Evolutionary conservation across 2,797 vertebrate genomes (phyloP).

Genomic region (Discoglossus pictus): DNA sequence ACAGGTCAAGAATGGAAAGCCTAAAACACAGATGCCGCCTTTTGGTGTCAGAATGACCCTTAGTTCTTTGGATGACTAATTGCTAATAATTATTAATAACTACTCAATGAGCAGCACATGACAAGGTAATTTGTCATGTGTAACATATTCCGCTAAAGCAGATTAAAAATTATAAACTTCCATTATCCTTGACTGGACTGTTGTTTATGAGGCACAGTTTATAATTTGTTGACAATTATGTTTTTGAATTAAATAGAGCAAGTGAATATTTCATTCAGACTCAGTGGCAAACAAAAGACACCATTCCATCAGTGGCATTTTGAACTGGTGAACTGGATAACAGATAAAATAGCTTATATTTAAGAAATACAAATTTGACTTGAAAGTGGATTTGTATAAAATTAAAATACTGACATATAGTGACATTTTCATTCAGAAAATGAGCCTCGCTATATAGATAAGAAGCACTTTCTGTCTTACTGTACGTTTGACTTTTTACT

Average conservation of each 20-base stretch:
- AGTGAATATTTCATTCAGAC: background rate
- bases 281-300: background rate
- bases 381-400: too few relatives aligned
- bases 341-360: slow-evolving; percentile 7
- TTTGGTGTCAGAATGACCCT: slow-evolving; percentile 20
- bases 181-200: slow-evolving; percentile 19
- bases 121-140: slow-evolving; percentile 43
- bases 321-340: background rate
- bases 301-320: background rate
- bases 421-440: too few relatives aligned
- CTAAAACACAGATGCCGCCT: slow-evolving; percentile 21
- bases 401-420: too few relatives aligned
- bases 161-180: slow-evolving; percentile 28
- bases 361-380: slow-evolving; percentile 2
- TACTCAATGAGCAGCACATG: slow-evolving; percentile 31
- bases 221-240: slow-evolving; percentile 30
- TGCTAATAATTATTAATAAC: slow-evolving; percentile 49
- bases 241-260: background rate
- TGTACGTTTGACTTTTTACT: too few relatives aligned
- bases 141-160: slow-evolving; percentile 16
- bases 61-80: slow-evolving; percentile 25
- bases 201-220: slow-evolving; percentile 30
- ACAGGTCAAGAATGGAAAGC: slow-evolving; percentile 2
- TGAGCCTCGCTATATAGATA: too few relatives aligned
- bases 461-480: too few relatives aligned